phyloP scores from a whole-genome alignment of 2,888 invertebrate species.

The Cerceris ruficornis region DNA sequence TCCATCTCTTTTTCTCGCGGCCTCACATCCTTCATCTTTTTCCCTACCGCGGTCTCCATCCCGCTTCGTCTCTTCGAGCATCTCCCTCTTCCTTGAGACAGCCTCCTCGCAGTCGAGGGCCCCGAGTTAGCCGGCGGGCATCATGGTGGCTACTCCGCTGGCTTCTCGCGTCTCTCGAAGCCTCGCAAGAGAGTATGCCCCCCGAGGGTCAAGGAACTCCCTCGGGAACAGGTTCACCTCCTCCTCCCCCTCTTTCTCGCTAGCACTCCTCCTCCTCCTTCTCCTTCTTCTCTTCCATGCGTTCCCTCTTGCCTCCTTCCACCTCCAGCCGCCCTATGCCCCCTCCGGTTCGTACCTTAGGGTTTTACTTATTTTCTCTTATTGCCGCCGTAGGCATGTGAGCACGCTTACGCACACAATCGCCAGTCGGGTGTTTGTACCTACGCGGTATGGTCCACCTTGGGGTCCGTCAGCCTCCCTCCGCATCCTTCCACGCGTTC shows the following conservation, averaged over 20 bases:
- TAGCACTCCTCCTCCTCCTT: constrained; percentile 52
- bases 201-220: constrained; percentile 82
- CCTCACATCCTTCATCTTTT: constrained; percentile 46
- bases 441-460: constrained; percentile 51
- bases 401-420: constrained; percentile 61
- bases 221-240: constrained; percentile 82
- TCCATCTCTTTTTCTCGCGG: constrained; percentile 27
- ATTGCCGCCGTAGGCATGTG: constrained; percentile 73
- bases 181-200: constrained; percentile 68
- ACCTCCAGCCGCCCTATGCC: constrained; percentile 73
- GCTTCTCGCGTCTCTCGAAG: constrained; percentile 72
- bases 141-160: constrained; percentile 76
- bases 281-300: constrained; percentile 66
- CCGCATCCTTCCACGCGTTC: constrained; percentile 20
- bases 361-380: constrained; percentile 79
- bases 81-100: constrained; percentile 45
- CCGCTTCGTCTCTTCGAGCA: constrained; percentile 31
- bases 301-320: constrained; percentile 70
- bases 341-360: constrained; percentile 76
- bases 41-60: constrained; percentile 48
- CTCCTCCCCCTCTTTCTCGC: constrained; percentile 67
- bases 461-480: constrained; percentile 53
- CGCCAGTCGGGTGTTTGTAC: constrained; percentile 11
- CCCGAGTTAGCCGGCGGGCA: constrained; percentile 75
- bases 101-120: constrained; percentile 62